Conservation (phyloP, 2,113 vertebrate genomes). For the Chrysemys picta region DNA sequence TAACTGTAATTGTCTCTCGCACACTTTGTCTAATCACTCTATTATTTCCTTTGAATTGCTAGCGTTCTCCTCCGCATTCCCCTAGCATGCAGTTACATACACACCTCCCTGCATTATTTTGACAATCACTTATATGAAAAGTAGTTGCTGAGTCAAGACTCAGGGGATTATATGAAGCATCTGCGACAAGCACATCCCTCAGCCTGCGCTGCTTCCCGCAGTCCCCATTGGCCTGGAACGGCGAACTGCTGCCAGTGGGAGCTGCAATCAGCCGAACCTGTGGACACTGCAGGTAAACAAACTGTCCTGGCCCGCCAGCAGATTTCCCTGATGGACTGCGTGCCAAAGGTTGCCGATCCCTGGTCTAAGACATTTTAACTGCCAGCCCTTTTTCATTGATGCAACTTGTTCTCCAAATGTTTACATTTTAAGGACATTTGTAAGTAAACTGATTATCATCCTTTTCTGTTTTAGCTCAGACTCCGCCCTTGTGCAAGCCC, state of each 20-base stretch:
- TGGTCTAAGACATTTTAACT: not conserved
- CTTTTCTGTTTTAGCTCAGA: not conserved
- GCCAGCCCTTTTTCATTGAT: not conserved
- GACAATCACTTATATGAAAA: not conserved
- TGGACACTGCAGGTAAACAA: no score
- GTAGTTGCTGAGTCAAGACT: not conserved
- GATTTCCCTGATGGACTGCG: no score
- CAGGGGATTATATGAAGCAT: not conserved
- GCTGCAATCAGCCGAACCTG: no score
- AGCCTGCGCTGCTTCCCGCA: no score
- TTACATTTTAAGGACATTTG: not conserved
- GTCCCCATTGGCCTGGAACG: no score
- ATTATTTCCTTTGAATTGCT: fast-evolving
- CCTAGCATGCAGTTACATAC: not conserved
- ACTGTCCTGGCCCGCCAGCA: no score
- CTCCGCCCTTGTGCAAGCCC: not conserved
- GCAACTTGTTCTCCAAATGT: not conserved
- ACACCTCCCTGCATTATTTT: not conserved
- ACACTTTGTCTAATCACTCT: not conserved
- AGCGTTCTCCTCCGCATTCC: not conserved
- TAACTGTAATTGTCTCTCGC: not conserved
- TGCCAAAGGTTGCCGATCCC: no score
- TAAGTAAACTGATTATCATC: not conserved
- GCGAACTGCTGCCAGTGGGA: no score
- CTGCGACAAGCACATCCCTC: not conserved